These are phyloP conservation scores for Dendroctonus valens DNA, from an alignment of 1,140 invertebrate genomes.

Conservation along the genomic window DNA sequence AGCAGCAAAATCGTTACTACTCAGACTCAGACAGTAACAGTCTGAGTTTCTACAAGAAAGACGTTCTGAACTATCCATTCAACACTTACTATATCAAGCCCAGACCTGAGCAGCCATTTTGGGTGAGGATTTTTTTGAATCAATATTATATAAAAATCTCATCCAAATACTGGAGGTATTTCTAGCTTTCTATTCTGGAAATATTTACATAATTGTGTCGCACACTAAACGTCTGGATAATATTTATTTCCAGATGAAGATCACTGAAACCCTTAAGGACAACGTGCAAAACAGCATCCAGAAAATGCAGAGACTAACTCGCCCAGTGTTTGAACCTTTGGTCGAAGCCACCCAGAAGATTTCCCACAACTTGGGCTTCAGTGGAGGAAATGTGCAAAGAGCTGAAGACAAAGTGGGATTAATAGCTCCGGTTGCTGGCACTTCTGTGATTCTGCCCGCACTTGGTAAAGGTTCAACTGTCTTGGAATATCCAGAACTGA, in stretches of 20 bases:
- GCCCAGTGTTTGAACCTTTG: constrained; percentile 69
- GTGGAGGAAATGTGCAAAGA: constrained; percentile 48
- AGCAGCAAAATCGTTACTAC: constrained; percentile 33
- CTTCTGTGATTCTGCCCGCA: constrained; percentile 68
- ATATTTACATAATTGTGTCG: background rate
- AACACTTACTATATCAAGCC: constrained; percentile 54
- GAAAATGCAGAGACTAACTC: constrained; percentile 65
- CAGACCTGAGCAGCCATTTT: constrained; percentile 62
- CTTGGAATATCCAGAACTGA: background rate
- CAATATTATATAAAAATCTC: no score
- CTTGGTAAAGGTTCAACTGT: constrained; percentile 43
- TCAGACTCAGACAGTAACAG: constrained; percentile 24
- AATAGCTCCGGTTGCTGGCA: constrained; percentile 52
- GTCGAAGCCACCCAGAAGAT: constrained; percentile 77
- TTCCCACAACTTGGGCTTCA: constrained; percentile 69
- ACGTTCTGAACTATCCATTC: constrained; percentile 55
- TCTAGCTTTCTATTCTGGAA: no score
- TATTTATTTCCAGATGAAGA: constrained; percentile 50
- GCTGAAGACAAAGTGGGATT: constrained; percentile 72
- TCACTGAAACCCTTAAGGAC: constrained; percentile 69
- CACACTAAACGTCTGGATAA: background rate
- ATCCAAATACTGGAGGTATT: no score
- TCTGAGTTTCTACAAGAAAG: constrained; percentile 41
- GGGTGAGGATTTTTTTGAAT: constrained; percentile 48
- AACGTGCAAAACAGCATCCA: constrained; percentile 68